Conservation (phyloP, 1,140 invertebrate genomes). For the Cyclina sinensis region DNA sequence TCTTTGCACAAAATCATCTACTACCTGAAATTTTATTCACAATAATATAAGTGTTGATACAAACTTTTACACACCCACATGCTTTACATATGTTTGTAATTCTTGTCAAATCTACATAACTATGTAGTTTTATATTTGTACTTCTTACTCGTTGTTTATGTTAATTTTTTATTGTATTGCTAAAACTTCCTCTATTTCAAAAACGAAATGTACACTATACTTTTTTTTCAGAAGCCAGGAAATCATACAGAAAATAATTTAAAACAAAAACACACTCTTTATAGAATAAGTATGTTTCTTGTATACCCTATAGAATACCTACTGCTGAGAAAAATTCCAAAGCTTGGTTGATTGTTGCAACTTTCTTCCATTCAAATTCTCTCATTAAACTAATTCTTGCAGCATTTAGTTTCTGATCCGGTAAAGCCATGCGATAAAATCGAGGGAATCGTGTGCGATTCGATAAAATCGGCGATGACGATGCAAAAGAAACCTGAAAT, state of each 20-base stretch:
- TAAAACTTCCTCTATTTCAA: no score
- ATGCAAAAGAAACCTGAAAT: conserved; percentile 71
- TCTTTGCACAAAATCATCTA: conserved; percentile 25
- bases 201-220: no score
- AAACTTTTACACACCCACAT: no score
- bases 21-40: background rate
- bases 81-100: no score
- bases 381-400: conserved; percentile 61
- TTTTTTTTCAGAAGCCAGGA: no score
- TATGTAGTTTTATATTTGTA: no score
- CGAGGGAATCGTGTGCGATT: conserved; percentile 68
- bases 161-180: no score
- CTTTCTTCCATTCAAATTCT: conserved; percentile 64
- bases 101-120: no score
- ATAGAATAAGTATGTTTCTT: background rate
- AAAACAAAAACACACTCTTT: background rate
- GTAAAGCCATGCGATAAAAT: conserved; percentile 75
- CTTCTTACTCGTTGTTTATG: no score
- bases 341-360: conserved; percentile 63
- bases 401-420: conserved; percentile 66
- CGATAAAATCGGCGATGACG: conserved; percentile 74
- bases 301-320: no score
- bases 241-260: background rate
- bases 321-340: conserved; percentile 71
- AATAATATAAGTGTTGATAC: no score